Conservation (phyloP, 2,797 vertebrate species). For the Propithecus perrieri region DNA sequence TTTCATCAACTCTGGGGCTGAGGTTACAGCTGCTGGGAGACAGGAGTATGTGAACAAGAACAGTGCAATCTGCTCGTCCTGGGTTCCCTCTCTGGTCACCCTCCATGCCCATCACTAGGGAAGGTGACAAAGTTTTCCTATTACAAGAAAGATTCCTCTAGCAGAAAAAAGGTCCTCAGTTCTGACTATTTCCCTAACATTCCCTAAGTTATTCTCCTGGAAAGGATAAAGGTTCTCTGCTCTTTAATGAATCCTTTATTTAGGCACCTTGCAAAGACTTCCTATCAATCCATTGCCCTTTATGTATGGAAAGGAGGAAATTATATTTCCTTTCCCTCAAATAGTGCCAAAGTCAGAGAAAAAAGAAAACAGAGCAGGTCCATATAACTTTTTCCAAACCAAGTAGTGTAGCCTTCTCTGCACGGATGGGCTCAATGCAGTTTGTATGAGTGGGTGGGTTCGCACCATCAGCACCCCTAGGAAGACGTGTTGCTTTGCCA, state of each 20-base stretch:
- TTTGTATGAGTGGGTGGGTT: not conserved
- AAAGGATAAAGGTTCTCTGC: not conserved
- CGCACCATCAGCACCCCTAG: accelerated
- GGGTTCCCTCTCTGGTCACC: not conserved
- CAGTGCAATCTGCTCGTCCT: accelerated
- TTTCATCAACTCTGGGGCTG: not conserved
- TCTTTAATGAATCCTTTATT: not conserved
- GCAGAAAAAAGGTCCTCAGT: not conserved
- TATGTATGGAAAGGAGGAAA: not conserved
- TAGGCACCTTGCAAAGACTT: not conserved
- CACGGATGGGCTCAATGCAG: accelerated
- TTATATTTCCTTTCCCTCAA: not conserved
- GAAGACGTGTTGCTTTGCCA: not conserved
- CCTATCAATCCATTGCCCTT: not conserved
- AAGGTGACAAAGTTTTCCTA: not conserved
- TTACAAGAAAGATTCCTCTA: not conserved
- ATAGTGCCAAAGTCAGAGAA: not conserved
- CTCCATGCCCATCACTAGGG: not conserved
- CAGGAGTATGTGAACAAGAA: not conserved
- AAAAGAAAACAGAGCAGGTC: not conserved
- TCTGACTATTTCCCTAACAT: not conserved
- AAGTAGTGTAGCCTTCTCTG: not conserved
- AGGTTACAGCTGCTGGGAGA: not conserved
- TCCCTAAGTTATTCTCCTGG: not conserved
- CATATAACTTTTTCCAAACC: not conserved